A percentile compares a stretch with the other conserved stretches of the same genome.
phyloP scores from a whole-genome alignment of 2,888 invertebrate species.

The Sesia apiformis region DNA sequence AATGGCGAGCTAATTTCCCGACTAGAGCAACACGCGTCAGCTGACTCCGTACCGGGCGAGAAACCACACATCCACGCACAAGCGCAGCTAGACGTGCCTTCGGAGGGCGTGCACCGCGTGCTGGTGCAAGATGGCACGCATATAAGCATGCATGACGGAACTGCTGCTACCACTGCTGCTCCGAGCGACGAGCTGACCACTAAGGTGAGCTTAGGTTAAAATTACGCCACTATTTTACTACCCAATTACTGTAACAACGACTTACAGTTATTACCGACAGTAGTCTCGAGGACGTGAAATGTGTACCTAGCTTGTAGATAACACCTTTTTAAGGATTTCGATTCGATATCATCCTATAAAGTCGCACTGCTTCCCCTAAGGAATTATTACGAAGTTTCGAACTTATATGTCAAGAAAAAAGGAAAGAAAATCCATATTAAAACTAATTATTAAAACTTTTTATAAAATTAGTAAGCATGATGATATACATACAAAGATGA shows the following conservation, averaged over 20 bases:
- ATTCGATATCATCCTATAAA: no score
- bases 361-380: no score
- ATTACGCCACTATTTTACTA: no score
- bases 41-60: constrained; percentile 46
- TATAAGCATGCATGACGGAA: constrained; percentile 41
- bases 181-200: constrained; percentile 51
- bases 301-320: no score
- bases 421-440: no score
- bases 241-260: no score
- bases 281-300: no score
- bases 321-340: no score
- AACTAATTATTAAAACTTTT: no score
- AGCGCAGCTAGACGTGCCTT: constrained; percentile 73
- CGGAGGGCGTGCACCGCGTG: constrained; percentile 71
- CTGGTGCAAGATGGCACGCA: constrained; percentile 56
- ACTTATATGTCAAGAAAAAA: background rate
- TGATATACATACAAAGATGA: no score
- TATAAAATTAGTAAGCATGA: no score
- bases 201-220: constrained; percentile 32
- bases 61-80: constrained; percentile 61
- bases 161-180: constrained; percentile 25
- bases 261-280: no score
- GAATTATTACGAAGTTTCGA: background rate
- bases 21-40: constrained; percentile 52
- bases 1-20: constrained; percentile 56